Evolutionary conservation across 2,113 vertebrate species (phyloP), one percentile per base, ranked within the genome.

Genomic region (Malurus elegans): DNA sequence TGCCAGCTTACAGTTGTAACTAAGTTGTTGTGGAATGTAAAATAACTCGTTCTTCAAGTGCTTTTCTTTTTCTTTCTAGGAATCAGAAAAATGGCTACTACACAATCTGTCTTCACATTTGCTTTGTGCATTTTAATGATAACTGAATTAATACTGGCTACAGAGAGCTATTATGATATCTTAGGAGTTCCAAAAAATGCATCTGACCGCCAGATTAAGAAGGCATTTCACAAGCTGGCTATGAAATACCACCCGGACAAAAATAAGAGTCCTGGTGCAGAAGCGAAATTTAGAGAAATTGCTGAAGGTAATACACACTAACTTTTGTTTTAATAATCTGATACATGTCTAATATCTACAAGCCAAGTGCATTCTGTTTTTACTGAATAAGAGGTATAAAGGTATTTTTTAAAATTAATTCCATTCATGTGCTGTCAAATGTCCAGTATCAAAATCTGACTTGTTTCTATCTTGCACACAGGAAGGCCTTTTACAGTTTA

Each of bases 241-340:
- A 99, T 99, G 97, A 99, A 99, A 90, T 99, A 99, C 95, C 99
- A 99, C 45, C 99, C 99, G 6, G 99, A 99, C 98, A 98, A 98
- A 97, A 99, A 99, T 96, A 99, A 99, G 97, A 98, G 98, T 87
- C 98, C 99, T 14, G 98, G 99, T 86, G 99, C 99, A 17, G 99
- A 99, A 97, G 98, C 98, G 25, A 99, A 98, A 88, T 99, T 99
- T 96, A 98, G 99, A 93, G 99, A 99, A 97, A 99, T 99, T 94
- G 99, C 99, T 25, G 99, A 99, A 98, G 99, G 99, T 99, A 95
- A 95, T 96, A 73, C 26, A 42, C 25, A 9, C 17, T 75, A 14
- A 62, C 23, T 18, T 65, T 70, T 34, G 20, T 56, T 19, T 32
- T 86, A 90, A 34, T 50, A 53, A 78, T n/a, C 62, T 50, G 20